Evolutionary conservation across 2,888 invertebrate species (phyloP).

Genomic region (Drosophila phalerata): DNA sequence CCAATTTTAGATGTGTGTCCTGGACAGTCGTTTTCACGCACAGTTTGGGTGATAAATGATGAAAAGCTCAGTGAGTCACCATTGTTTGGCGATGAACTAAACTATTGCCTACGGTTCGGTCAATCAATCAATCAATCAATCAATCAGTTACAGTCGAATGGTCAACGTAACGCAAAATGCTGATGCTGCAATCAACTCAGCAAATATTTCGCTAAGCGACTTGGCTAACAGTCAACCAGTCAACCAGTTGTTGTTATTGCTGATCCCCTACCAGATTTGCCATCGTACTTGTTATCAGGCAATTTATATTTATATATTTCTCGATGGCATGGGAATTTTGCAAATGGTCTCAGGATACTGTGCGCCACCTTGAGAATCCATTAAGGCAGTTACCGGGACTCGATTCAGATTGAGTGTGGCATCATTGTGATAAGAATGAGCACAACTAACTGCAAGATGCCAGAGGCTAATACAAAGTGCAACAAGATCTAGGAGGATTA

Average conservation of each 20-base stretch:
- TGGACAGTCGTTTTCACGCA: slow-evolving; percentile 17
- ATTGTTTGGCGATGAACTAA: slow-evolving; percentile 47
- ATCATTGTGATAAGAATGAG: slow-evolving; percentile 2
- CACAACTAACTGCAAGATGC: not conserved
- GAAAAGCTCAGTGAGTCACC: slow-evolving; percentile 19
- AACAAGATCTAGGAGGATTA: not conserved
- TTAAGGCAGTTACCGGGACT: not conserved
- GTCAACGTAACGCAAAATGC: slow-evolving; percentile 32
- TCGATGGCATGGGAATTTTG: slow-evolving; percentile 44
- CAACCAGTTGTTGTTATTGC: slow-evolving; percentile 7
- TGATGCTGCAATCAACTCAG: slow-evolving; percentile 62
- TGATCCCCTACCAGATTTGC: not conserved
- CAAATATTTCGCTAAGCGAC: slow-evolving; percentile 56
- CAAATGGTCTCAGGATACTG: slow-evolving; percentile 7
- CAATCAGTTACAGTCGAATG: slow-evolving; percentile 34
- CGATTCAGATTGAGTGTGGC: not conserved
- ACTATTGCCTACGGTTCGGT: slow-evolving; percentile 18
- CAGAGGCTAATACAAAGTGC: not conserved
- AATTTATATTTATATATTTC: slow-evolving; percentile 43
- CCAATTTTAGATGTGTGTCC: slow-evolving; percentile 31
- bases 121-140: slow-evolving; percentile 52
- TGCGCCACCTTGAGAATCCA: not conserved
- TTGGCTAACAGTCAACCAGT: slow-evolving; percentile 6
- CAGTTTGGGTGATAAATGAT: slow-evolving; percentile 48
- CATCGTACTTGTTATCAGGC: slow-evolving; percentile 23